Base-by-base conservation (phyloP, 1,140 invertebrate genomes). In the Aphelinus certus region DNA sequence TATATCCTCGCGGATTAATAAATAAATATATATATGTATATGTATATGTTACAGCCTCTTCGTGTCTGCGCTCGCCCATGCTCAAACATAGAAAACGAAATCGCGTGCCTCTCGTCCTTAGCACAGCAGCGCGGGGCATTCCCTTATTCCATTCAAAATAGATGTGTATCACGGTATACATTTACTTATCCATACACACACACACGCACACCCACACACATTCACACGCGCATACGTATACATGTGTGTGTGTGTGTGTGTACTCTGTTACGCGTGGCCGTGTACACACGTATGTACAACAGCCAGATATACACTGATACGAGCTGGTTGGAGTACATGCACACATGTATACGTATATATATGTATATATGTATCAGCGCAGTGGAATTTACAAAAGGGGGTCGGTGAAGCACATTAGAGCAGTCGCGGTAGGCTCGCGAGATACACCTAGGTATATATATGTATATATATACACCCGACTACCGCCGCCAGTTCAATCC, bases 31-130 rank as follows among this genome's bases (percentile, higher is more conserved):
- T 56, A 43, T 56, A 48, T 69, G 2, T 53, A 49, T 58, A 66
- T 61, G 10, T 55, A 55, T 4, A 7, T 60, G 47, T 49, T 67
- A 67, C 57, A 74, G 58, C 72, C 65, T 74, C 66, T 74, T 69
- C 49, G 1, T 66, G 26, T 26, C 26, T 58, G 48, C 6, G 10
- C 62, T 10, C 26, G 26, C 26, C 2, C 55, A 57, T 45, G 9
- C 9, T 48, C 1, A 58, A 6, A 58, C 2, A 49, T 61, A 61
- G 48, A 60, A 61, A 70, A 51, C 6, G 42, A 7, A 47, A 70
- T 70, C 67, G 26, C 67, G 67, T 48, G 56, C 26, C 10, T 43
- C 10, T 58, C 43, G 4, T 43, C 42, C 4, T 49, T 55, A 26
- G 26, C 26, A 26, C 26, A 26, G 26, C 26, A 26, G 26, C 0